phyloP scores from a whole-genome alignment of 2,797 vertebrate genomes.

The Enteromius viviparus region DNA sequence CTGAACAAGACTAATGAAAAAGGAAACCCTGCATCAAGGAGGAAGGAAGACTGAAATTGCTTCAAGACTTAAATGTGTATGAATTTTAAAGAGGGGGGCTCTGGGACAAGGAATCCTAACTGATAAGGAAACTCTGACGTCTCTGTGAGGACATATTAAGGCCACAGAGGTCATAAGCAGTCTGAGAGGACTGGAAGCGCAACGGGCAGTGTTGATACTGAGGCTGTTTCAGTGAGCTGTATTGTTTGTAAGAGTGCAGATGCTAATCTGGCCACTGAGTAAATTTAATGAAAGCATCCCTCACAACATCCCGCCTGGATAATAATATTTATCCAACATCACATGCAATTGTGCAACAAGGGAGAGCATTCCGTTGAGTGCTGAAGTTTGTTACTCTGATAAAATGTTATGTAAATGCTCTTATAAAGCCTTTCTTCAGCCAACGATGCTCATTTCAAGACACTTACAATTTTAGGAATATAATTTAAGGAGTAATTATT shows the following conservation, averaged over 20 bases:
- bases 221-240: constrained; percentile 55
- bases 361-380: constrained; percentile 47
- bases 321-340: constrained; percentile 64
- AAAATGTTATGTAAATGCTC: constrained; percentile 52
- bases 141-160: constrained; percentile 53
- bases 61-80: constrained; percentile 51
- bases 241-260: constrained; percentile 63
- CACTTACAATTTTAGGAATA: not conserved
- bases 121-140: constrained; percentile 65
- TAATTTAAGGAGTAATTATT: not conserved
- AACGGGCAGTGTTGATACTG: constrained; percentile 57
- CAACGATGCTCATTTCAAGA: not conserved
- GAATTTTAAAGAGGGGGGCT: constrained; percentile 55
- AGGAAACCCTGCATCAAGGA: constrained; percentile 62
- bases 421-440: not conserved
- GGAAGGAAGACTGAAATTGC: constrained; percentile 66
- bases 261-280: constrained; percentile 61
- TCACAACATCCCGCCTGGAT: constrained; percentile 63
- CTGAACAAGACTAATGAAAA: constrained; percentile 57
- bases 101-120: constrained; percentile 53
- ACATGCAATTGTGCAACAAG: constrained; percentile 63
- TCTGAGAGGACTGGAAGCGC: constrained; percentile 43
- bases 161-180: constrained; percentile 61
- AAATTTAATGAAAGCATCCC: constrained; percentile 60
- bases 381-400: constrained; percentile 41